Percentiles rank a stretch among this genome's conserved stretches.
phyloP scores from a whole-genome alignment of 2,888 invertebrate species.

The Dromius quadrimaculatus region DNA sequence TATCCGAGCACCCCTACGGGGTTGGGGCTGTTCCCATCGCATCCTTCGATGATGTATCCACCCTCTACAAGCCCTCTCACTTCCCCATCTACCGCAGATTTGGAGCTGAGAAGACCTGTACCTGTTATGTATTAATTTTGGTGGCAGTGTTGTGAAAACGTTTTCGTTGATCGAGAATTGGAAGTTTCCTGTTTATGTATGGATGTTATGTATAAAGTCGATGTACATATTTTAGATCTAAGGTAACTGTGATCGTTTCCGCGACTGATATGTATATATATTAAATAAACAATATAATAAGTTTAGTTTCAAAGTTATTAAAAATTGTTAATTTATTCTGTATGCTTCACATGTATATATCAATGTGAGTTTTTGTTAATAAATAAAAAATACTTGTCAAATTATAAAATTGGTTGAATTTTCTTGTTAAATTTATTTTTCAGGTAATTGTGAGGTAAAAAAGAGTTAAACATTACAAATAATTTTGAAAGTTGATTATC shows the following conservation, averaged over 20 bases:
- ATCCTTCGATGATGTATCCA: conserved; percentile 66
- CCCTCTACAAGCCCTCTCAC: conserved; percentile 64
- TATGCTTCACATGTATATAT: conserved; percentile 50
- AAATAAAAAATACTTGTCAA: conserved; percentile 51
- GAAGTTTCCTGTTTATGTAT: conserved; percentile 9
- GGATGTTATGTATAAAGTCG: conserved; percentile 13
- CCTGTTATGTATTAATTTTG: conserved; percentile 76
- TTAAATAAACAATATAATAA: conserved; percentile 10
- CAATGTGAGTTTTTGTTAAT: conserved; percentile 51
- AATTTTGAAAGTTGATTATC: too few species aligned
- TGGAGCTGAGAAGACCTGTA: conserved; percentile 76
- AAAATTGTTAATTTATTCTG: conserved; percentile 49
- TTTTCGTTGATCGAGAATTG: conserved; percentile 34
- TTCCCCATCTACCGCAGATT: conserved; percentile 61
- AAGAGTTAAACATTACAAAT: too few species aligned
- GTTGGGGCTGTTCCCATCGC: conserved; percentile 69
- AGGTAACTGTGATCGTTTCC: conserved; percentile 49
- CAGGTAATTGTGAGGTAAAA: too few species aligned
- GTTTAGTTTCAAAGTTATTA: conserved; percentile 34
- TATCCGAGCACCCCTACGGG: conserved; percentile 70
- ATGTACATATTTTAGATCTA: conserved; percentile 44
- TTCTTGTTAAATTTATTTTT: conserved; percentile 1
- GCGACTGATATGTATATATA: conserved; percentile 49
- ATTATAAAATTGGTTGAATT: too few species aligned
- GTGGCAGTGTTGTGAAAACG: not conserved